A percentile compares a stretch with the other conserved stretches of the same genome.
Evolutionary conservation across 2,797 vertebrate genomes (phyloP).

Genomic region (Leucoraja ocellata): DNA sequence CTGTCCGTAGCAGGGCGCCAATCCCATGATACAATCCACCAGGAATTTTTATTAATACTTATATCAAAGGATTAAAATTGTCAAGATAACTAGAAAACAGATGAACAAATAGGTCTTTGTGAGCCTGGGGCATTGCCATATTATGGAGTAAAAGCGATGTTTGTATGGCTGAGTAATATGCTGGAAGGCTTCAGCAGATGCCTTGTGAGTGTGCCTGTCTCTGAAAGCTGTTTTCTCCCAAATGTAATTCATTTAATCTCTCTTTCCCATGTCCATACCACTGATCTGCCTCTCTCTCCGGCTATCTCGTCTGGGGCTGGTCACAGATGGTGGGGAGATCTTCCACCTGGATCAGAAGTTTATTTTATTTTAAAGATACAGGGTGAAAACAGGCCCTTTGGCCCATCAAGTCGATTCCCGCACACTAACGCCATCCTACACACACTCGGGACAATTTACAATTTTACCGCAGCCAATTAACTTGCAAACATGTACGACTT

Average conservation of each 20-base stretch:
- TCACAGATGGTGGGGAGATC: too few species aligned
- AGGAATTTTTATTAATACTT: background rate
- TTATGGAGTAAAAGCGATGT: background rate
- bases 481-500: too few species aligned
- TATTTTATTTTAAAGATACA: too few species aligned
- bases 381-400: too few species aligned
- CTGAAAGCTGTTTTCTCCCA: background rate
- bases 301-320: background rate
- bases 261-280: background rate
- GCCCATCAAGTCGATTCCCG: too few species aligned
- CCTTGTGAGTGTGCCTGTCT: background rate
- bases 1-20: background rate
- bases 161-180: too few species aligned
- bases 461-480: too few species aligned
- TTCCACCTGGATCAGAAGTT: background rate
- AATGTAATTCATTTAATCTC: background rate
- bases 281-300: too few species aligned
- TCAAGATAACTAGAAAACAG: background rate
- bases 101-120: background rate
- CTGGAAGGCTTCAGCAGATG: background rate
- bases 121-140: background rate
- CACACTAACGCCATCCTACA: too few species aligned
- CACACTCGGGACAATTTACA: too few species aligned
- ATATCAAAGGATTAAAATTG: constrained; percentile 7
- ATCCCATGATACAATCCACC: background rate